Evolutionary conservation across 2,113 vertebrate species (phyloP), one percentile per base, ranked within the genome.

Genomic region (Ahaetulla prasina): DNA sequence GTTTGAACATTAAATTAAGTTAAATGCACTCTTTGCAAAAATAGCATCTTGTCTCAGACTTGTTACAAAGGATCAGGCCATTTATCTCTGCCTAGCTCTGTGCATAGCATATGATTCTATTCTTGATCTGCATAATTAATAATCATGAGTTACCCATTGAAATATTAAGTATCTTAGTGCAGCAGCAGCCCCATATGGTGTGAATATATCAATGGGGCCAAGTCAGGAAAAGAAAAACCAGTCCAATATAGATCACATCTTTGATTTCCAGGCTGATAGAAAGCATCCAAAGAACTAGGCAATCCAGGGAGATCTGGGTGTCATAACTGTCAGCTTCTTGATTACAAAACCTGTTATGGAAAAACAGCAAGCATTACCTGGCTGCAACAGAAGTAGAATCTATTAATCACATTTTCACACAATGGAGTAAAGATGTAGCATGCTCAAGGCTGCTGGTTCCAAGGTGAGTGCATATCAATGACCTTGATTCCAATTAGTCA

Each of bases 121-220:
- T 92, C 88, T 92, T 52, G 54, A 43, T 63, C 30, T 92, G 50
- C 88, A 60, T 86, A 90, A 89, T 92, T 92, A 90, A 92, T 92
- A 90, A 90, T 90, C 89, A 86, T 86, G 88, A 90, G 85, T 52
- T 90, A 68, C 54, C 80, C 47, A 43, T 86, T 55, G 45, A 60
- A 90, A 85, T 85, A 55, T 47, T 52, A 85, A 89, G n/a, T 57
- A 57, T 43, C 54, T 90, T 4, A 1, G 23, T 60, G 52, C 14
- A 60, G 54, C 25, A 85, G 45, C 30, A 39, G 14, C 53, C 18
- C 3, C 30, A 16, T 50, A 90, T 50, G 92, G 47, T 3, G 54
- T 90, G 45, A 90, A 92, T 89, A 92, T 52, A 90, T 90, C 54
- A 89, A 57, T 4, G 30, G 74, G 74, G 80, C 39, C 22, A 43